These are phyloP conservation scores for Bos javanicus DNA, from an alignment of 2,113 vertebrate species.

Conservation along the genomic window DNA sequence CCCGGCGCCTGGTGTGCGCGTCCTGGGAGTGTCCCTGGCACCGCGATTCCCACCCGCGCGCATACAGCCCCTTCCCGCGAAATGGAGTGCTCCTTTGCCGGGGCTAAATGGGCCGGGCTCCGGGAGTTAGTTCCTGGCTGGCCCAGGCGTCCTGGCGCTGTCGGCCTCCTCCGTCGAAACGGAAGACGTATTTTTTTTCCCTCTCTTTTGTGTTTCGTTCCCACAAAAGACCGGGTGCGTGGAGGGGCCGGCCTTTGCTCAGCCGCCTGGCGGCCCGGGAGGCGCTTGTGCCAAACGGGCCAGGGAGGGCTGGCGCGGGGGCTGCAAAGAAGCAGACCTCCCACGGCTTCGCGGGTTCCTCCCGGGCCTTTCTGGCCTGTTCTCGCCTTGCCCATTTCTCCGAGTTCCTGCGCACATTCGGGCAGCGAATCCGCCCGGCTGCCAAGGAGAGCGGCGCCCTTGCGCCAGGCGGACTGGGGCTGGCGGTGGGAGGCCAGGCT, in stretches of 20 bases:
- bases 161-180: conserved; percentile 42
- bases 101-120: background rate
- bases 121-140: conserved; percentile 3
- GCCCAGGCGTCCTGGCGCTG: background rate
- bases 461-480: background rate
- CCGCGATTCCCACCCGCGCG: background rate
- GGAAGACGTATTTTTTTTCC: conserved; percentile 22
- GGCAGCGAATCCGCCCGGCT: background rate
- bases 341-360: conserved; percentile 37
- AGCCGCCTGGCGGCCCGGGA: conserved; percentile 20
- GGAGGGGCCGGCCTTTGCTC: conserved; percentile 50
- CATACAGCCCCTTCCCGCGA: background rate
- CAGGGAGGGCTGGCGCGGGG: background rate
- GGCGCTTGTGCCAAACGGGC: conserved; percentile 19
- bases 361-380: background rate
- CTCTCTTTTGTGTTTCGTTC: conserved; percentile 48
- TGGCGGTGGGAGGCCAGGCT: background rate
- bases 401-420: conserved; percentile 39
- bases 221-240: conserved; percentile 68
- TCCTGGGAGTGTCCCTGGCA: background rate
- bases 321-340: conserved; percentile 46
- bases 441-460: conserved; percentile 26
- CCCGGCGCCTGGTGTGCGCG: fast-evolving
- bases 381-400: background rate
- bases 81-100: background rate